These are phyloP conservation scores for Sinocyclocheilus anophthalmus DNA, from an alignment of 2,113 vertebrate genomes.

Conservation along the genomic window DNA sequence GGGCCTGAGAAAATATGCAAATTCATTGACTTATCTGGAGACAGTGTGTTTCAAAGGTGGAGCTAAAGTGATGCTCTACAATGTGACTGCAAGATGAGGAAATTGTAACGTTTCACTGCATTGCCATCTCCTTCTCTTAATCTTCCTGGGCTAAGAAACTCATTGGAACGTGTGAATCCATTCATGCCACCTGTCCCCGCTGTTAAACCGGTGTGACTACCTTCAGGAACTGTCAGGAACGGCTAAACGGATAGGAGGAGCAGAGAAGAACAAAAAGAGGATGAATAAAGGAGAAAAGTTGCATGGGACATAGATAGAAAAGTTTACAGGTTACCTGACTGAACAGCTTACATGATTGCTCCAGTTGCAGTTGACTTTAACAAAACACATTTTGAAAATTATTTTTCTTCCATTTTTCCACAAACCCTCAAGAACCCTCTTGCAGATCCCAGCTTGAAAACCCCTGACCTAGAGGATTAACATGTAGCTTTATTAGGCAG, in stretches of 20 bases:
- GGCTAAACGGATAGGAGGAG: not conserved
- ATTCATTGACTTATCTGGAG: not conserved
- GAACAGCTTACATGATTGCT: too few species aligned
- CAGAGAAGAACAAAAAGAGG: not conserved
- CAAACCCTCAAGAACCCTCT: too few species aligned
- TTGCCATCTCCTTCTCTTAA: not conserved
- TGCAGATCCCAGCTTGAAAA: too few species aligned
- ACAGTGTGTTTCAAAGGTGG: not conserved
- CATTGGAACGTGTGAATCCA: not conserved
- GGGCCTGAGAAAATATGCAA: not conserved
- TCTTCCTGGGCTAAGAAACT: not conserved
- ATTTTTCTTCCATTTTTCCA: too few species aligned
- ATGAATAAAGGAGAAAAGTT: too few species aligned
- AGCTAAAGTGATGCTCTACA: not conserved
- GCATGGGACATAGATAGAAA: too few species aligned
- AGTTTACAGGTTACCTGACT: too few species aligned
- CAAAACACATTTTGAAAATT: too few species aligned
- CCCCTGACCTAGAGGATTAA: not conserved
- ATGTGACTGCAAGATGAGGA: not conserved
- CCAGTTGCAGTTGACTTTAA: too few species aligned
- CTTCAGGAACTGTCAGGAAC: constrained; percentile 18
- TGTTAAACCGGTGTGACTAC: constrained; percentile 48
- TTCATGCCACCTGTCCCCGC: constrained; percentile 13
- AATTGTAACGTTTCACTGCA: not conserved
- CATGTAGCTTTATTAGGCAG: not conserved